A percentile compares a stretch with the other conserved stretches of the same genome.
phyloP scores from a whole-genome alignment of 2,113 vertebrate genomes.

The Sylvietta virens region DNA sequence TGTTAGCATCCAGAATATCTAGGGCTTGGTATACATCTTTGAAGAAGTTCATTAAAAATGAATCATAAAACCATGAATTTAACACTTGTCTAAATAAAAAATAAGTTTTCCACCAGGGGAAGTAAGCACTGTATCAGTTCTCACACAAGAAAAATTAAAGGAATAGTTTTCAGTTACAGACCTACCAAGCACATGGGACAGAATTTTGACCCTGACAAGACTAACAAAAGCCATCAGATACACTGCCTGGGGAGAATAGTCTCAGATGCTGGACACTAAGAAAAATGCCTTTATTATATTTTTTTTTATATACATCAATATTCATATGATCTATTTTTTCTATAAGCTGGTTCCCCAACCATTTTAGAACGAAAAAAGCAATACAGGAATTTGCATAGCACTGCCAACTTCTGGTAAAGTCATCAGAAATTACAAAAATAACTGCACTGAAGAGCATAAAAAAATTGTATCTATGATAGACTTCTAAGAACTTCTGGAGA shows the following conservation, averaged over 20 bases:
- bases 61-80: background rate
- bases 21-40: background rate
- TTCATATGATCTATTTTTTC: background rate
- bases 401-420: constrained; percentile 32
- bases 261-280: background rate
- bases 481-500: background rate
- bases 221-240: background rate
- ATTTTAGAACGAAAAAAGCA: constrained; percentile 28
- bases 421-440: constrained; percentile 45
- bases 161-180: background rate
- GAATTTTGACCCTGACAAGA: background rate
- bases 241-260: background rate
- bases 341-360: background rate
- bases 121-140: background rate
- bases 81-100: constrained; percentile 32
- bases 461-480: background rate
- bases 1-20: background rate
- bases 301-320: background rate
- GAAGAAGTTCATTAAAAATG: constrained; percentile 12
- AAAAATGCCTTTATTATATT: background rate
- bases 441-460: constrained; percentile 1
- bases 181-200: background rate
- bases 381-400: background rate
- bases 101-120: background rate
- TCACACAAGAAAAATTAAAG: background rate